Conservation (phyloP, 2,888 invertebrate species). For the Amitus sp. region DNA sequence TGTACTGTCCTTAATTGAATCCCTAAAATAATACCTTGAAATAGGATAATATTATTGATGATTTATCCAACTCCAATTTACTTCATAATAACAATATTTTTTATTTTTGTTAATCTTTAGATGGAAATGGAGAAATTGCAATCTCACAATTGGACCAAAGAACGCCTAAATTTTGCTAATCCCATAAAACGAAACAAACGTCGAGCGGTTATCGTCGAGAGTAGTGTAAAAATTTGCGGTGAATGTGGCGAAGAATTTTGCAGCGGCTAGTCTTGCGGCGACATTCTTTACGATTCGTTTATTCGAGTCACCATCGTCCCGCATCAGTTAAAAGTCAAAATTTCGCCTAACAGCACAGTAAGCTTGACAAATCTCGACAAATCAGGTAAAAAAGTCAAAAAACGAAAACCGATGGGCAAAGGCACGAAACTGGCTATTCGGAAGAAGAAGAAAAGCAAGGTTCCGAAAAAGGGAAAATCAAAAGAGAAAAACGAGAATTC, state of each 20-base stretch:
- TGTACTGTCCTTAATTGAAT: no score
- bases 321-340: slow-evolving; percentile 52
- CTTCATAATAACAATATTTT: no score
- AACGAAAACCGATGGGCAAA: slow-evolving; percentile 51
- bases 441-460: slow-evolving; percentile 51
- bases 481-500: slow-evolving; percentile 47
- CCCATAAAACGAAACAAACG: slow-evolving; percentile 83
- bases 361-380: slow-evolving; percentile 58
- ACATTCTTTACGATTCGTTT: slow-evolving; percentile 71
- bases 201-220: slow-evolving; percentile 83
- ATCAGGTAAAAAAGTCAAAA: slow-evolving; percentile 49
- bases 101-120: slow-evolving; percentile 34
- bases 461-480: slow-evolving; percentile 67
- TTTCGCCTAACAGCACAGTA: slow-evolving; percentile 61
- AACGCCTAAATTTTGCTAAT: slow-evolving; percentile 75
- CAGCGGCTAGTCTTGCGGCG: slow-evolving; percentile 68
- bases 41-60: no score
- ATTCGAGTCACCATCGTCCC: slow-evolving; percentile 64
- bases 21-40: no score
- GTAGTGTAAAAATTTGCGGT: slow-evolving; percentile 77
- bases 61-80: no score
- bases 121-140: slow-evolving; percentile 85
- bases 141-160: slow-evolving; percentile 76
- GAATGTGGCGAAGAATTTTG: slow-evolving; percentile 91
- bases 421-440: slow-evolving; percentile 51